Conservation (phyloP, 2,113 vertebrate genomes). For the Symphodus melops region DNA sequence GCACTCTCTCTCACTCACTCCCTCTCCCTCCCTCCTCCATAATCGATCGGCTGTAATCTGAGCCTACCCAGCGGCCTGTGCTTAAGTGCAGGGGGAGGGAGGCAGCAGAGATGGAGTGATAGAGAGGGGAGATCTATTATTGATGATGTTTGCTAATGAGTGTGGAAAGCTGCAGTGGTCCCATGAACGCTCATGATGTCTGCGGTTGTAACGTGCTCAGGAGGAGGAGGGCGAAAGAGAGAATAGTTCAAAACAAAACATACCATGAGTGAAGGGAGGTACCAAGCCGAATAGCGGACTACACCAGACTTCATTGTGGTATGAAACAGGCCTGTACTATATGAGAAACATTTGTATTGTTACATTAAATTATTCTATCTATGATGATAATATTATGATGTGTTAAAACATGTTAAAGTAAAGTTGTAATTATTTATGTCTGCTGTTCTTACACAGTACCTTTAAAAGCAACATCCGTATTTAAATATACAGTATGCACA, state of each 20-base stretch:
- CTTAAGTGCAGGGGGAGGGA: slow-evolving; percentile 80
- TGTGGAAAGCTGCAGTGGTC: slow-evolving; percentile 75
- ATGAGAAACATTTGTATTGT: not conserved
- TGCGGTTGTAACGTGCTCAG: slow-evolving; percentile 50
- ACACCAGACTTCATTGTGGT: not conserved
- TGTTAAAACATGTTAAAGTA: too few species aligned
- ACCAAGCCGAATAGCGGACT: not conserved
- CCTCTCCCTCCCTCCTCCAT: slow-evolving; percentile 45
- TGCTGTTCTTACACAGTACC: too few species aligned
- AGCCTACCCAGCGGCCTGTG: slow-evolving; percentile 67
- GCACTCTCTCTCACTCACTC: slow-evolving; percentile 22
- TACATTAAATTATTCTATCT: not conserved
- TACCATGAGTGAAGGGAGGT: slow-evolving; percentile 36
- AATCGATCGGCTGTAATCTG: slow-evolving; percentile 83
- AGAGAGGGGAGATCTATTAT: slow-evolving; percentile 83
- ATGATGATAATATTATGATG: too few species aligned
- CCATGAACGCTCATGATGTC: slow-evolving; percentile 57
- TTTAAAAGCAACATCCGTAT: too few species aligned
- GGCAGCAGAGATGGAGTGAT: slow-evolving; percentile 75
- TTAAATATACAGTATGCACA: too few species aligned
- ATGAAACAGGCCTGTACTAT: not conserved
- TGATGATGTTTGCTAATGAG: slow-evolving; percentile 85
- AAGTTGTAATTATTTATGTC: too few species aligned
- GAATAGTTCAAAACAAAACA: slow-evolving; percentile 51
- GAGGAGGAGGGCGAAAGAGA: not conserved